Percentiles rank a stretch among this genome's conserved stretches.
These are phyloP conservation scores for Platorchestia sp. DNA, from an alignment of 1,140 invertebrate species.

Conservation along the genomic window DNA sequence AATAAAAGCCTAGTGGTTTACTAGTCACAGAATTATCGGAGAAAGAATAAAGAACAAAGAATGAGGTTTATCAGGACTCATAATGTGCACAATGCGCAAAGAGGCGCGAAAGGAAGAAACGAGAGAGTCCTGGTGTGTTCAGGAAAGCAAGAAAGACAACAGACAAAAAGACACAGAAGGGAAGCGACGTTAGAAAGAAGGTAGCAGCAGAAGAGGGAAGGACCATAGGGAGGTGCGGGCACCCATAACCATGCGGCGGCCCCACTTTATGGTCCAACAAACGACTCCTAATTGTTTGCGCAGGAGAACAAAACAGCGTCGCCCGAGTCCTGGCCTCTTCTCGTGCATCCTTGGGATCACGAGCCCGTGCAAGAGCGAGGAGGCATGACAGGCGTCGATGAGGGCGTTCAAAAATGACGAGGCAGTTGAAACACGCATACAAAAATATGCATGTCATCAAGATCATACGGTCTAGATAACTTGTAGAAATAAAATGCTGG, in stretches of 20 bases:
- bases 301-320: background rate
- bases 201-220: background rate
- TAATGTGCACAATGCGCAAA: background rate
- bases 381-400: background rate
- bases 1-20: background rate
- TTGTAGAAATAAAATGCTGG: background rate
- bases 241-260: background rate
- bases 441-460: background rate
- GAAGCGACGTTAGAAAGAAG: background rate
- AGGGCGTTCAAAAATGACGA: background rate
- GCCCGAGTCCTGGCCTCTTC: background rate
- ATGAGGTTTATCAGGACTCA: background rate
- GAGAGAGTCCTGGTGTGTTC: background rate
- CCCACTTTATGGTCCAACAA: slow-evolving; percentile 32
- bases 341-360: background rate
- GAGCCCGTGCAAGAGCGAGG: background rate
- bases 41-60: background rate
- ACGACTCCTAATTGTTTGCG: slow-evolving; percentile 29
- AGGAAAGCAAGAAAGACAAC: background rate
- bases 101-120: background rate
- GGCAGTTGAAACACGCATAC: background rate
- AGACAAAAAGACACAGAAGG: too few relatives aligned
- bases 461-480: background rate
- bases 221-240: background rate
- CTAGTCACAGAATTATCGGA: background rate